A percentile compares a stretch with the other conserved stretches of the same genome.
These are phyloP conservation scores for Muntiacus muntjak DNA, from an alignment of 2,113 vertebrate species.

Conservation along the genomic window DNA sequence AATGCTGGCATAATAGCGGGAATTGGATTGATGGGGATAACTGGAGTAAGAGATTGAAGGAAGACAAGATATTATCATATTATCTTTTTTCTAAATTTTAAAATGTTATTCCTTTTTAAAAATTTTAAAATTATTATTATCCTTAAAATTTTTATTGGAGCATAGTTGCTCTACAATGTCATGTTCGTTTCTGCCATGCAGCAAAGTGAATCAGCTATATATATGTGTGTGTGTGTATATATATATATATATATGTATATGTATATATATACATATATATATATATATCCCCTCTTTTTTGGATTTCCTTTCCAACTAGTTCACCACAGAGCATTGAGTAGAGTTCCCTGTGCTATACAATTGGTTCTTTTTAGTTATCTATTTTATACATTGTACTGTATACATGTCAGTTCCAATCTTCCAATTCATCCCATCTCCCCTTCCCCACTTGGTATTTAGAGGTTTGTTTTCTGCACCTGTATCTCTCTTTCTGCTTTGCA, in stretches of 20 bases:
- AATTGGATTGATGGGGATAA: neutral
- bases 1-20: accelerated
- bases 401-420: neutral
- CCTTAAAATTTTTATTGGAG: neutral
- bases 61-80: neutral
- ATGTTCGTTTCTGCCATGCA: neutral
- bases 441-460: neutral
- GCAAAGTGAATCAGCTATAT: neutral
- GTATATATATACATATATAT: neutral
- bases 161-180: neutral
- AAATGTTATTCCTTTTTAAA: neutral
- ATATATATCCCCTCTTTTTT: neutral
- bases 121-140: neutral
- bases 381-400: neutral
- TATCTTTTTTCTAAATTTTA: neutral
- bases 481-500: neutral
- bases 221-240: no score
- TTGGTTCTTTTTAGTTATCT: neutral
- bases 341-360: neutral
- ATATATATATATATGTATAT: neutral
- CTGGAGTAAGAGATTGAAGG: neutral
- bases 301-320: neutral
- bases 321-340: neutral
- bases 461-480: neutral
- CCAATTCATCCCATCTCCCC: neutral